Base-by-base conservation (phyloP, 92 coral and sea anemone genomes). In the Palythoa caribaeorum region DNA sequence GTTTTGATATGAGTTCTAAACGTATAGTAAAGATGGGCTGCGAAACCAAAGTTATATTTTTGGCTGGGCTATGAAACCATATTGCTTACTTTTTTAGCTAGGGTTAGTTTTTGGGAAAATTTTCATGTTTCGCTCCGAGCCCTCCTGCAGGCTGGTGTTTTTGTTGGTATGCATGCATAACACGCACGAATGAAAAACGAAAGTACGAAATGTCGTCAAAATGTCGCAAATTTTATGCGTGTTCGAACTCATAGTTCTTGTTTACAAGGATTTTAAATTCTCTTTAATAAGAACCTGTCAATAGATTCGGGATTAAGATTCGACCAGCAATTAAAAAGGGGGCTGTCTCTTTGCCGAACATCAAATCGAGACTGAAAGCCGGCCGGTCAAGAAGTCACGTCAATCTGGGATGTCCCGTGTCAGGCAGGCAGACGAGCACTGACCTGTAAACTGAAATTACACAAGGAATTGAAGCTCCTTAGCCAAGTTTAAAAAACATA, bases 381-480 rank as follows among this genome's bases (percentile, higher is more conserved):
- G 47, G 44, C 47, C 47, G 47, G 75, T 68, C 59, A 65, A 69
- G 86, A 44, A 81, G 86, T 81, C 86, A 66, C 86, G 86, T 63
- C 76, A 81, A 35, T 1, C 73, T 6, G 35, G 86, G 86, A 81
- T 81, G 74, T 81, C 86, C 86, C 76, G 76, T 38, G 10, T 35
- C 47, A 17, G 36, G 17, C 71, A 4, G 71, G 71, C 71, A 8
- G 21, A 44, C 60, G 47, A 19, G 75, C 14, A 6, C 16, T 51
- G 86, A 59, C 68, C 66, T 50, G 76, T n/a, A n/a, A 13, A 35
- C 2, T 13, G n/a, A 62, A 65, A 7, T 63, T 17, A 19, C 9
- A 79, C 1, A 19, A 19, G 17, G 84, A 28, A 13, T 55, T 57
- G 17, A 35, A 19, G 39, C 57, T 79, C 36, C 3, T 15, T 15